Evolutionary conservation across 2,888 invertebrate species (phyloP).

Genomic region (Julus scanicus): DNA sequence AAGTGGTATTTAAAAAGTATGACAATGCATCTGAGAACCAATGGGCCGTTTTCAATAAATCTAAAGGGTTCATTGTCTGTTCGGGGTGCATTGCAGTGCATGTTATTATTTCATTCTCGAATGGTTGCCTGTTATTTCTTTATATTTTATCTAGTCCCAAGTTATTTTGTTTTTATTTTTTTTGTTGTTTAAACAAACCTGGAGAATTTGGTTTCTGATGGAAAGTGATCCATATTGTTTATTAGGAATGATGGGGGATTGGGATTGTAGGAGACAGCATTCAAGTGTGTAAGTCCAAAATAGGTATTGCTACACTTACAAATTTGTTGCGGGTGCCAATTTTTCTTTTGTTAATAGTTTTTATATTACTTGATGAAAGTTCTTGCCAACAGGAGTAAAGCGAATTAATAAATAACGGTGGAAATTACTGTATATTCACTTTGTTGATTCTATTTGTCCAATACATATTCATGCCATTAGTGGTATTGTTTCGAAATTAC

Average conservation of each 20-base stretch:
- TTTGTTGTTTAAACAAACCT: slow-evolving; percentile 45
- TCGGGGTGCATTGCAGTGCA: neutral
- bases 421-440: neutral
- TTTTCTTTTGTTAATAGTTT: slow-evolving; percentile 44
- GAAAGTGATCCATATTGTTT: slow-evolving; percentile 31
- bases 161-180: slow-evolving; percentile 39
- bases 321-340: slow-evolving; percentile 39
- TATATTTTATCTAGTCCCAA: slow-evolving; percentile 39
- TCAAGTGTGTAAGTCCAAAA: slow-evolving; percentile 28
- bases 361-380: slow-evolving; percentile 25
- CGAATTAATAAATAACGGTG: slow-evolving; percentile 45
- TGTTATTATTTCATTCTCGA: slow-evolving; percentile 42
- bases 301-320: slow-evolving; percentile 39
- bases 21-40: neutral
- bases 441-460: neutral
- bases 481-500: no score
- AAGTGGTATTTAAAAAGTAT: slow-evolving; percentile 36
- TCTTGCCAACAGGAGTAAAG: slow-evolving; percentile 29
- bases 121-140: slow-evolving; percentile 31
- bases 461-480: neutral
- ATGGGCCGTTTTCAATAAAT: neutral
- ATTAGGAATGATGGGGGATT: slow-evolving; percentile 33
- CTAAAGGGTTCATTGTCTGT: neutral
- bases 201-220: slow-evolving; percentile 45
- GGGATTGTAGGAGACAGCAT: slow-evolving; percentile 31